phyloP scores from a whole-genome alignment of 2,888 invertebrate species.

The Brassicogethes aeneus region DNA sequence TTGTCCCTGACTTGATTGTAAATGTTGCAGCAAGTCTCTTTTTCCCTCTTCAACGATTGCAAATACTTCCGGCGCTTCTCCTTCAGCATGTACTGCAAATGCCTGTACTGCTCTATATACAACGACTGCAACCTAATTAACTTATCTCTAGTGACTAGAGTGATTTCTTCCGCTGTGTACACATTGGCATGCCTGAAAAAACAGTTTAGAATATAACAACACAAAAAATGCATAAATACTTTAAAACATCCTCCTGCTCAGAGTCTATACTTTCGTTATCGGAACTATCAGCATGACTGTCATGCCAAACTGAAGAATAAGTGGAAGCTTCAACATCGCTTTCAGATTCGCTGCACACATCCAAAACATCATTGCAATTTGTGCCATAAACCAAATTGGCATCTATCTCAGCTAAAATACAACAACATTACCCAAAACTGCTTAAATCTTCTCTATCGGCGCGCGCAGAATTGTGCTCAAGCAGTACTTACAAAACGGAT shows the following conservation, averaged over 20 bases:
- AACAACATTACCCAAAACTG: too few relatives aligned
- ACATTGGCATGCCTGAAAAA: constrained; percentile 71
- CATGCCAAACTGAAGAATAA: constrained; percentile 54
- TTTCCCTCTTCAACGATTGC: constrained; percentile 62
- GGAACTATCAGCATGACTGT: constrained; percentile 58
- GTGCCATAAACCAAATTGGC: constrained; percentile 43
- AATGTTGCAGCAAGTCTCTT: constrained; percentile 65
- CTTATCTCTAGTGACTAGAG: constrained; percentile 64
- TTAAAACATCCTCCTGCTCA: constrained; percentile 64
- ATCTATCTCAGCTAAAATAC: constrained; percentile 45
- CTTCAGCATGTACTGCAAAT: constrained; percentile 61
- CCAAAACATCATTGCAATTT: constrained; percentile 50
- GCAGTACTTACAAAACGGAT: constrained; percentile 58
- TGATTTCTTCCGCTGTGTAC: constrained; percentile 82
- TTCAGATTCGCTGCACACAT: constrained; percentile 66
- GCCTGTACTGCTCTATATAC: constrained; percentile 74
- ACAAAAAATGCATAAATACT: constrained; percentile 43
- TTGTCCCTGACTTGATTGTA: constrained; percentile 61
- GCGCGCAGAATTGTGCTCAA: background rate
- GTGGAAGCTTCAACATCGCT: constrained; percentile 60
- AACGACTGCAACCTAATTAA: constrained; percentile 68
- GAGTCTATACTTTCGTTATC: constrained; percentile 73
- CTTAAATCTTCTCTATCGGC: too few relatives aligned
- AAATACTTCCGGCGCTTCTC: constrained; percentile 68
- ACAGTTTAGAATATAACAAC: constrained; percentile 4